Conservation (phyloP, 1,140 invertebrate species). For the Drosophila busckii region DNA sequence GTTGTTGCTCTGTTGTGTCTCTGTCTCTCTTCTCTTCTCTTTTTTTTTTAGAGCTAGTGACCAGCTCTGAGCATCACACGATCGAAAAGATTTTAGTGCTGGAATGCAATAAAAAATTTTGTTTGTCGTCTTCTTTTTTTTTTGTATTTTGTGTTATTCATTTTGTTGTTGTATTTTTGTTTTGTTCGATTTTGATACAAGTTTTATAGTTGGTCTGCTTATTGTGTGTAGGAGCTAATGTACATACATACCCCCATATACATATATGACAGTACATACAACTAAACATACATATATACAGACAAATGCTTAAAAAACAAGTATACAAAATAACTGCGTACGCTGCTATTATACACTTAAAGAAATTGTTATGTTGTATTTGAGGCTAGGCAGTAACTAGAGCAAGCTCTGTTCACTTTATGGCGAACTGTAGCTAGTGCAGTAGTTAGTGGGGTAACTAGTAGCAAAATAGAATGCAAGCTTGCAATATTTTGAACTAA, state of each 20-base stretch:
- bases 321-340: slow-evolving; percentile 25
- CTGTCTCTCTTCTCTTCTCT: slow-evolving; percentile 28
- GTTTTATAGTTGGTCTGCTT: slow-evolving; percentile 73
- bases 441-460: no score
- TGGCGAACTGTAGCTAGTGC: no score
- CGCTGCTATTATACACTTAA: slow-evolving; percentile 13
- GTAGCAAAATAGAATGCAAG: no score
- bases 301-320: slow-evolving; percentile 27
- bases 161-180: no score
- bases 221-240: slow-evolving; percentile 65
- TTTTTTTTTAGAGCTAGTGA: slow-evolving; percentile 22
- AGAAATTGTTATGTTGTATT: no score
- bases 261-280: slow-evolving; percentile 10
- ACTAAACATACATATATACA: slow-evolving; percentile 10
- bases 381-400: no score
- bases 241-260: slow-evolving; percentile 5
- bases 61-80: slow-evolving; percentile 54
- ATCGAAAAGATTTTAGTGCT: slow-evolving; percentile 73
- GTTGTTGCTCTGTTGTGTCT: slow-evolving; percentile 12
- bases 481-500: no score
- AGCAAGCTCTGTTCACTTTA: no score
- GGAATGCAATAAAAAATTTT: slow-evolving; percentile 74
- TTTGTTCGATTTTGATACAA: slow-evolving; percentile 77
- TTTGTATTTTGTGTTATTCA: no score
- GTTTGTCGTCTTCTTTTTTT: no score